phyloP scores from a whole-genome alignment of 1,140 invertebrate genomes.

The Psix sp. region DNA sequence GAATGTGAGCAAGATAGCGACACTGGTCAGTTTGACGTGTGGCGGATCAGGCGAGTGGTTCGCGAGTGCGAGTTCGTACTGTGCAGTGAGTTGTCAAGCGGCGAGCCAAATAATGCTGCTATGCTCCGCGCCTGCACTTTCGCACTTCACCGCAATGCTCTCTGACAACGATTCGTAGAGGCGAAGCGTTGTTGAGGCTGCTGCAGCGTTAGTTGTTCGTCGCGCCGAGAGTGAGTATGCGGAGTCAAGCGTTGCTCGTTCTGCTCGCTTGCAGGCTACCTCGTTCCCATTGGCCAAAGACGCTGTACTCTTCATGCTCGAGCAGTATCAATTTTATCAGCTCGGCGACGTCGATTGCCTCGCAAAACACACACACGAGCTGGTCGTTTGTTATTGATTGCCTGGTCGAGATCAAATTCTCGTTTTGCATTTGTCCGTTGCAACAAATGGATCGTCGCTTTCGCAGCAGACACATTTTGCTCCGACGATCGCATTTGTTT shows the following conservation, averaged over 20 bases:
- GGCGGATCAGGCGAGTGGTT: conserved; percentile 11
- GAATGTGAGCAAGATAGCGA: conserved; percentile 1
- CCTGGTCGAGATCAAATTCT: no score
- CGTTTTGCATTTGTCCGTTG: no score
- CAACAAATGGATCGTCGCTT: no score
- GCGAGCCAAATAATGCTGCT: conserved; percentile 1
- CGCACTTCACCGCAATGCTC: conserved; percentile 6
- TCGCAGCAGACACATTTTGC: no score
- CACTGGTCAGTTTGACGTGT: neutral
- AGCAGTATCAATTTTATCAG: no score
- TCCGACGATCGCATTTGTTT: no score
- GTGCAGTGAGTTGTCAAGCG: conserved; percentile 6
- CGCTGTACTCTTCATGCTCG: no score
- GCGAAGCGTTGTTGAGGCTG: neutral
- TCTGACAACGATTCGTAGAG: conserved; percentile 20
- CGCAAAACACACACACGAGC: no score
- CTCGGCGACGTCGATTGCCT: no score
- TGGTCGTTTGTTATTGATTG: no score
- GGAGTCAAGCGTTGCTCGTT: neutral
- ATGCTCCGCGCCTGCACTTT: conserved; percentile 7
- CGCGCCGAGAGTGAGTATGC: neutral
- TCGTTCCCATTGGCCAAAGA: conserved; percentile 1
- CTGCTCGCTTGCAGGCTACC: conserved; percentile 1
- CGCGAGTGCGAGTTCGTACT: conserved; percentile 23
- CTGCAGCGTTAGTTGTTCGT: no score